A percentile compares a stretch with the other conserved stretches of the same genome.
Conservation (phyloP, 2,888 invertebrate genomes). For the Macrophya alboannulata region DNA sequence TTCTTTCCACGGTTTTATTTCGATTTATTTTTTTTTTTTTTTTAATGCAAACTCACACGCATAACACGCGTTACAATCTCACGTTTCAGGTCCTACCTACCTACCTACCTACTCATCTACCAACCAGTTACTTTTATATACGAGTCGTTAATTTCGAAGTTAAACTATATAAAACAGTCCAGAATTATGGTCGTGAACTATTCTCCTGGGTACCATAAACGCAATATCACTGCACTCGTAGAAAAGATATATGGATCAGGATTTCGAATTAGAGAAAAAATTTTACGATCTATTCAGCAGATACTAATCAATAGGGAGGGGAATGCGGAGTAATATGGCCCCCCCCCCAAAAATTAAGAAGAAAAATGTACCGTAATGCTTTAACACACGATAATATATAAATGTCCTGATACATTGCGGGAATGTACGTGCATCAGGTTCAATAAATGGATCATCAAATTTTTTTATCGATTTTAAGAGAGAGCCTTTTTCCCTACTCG, state of each 20-base stretch:
- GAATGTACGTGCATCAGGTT: no score
- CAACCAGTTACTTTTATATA: background rate
- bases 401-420: no score
- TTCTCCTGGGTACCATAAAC: background rate
- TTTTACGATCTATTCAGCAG: background rate
- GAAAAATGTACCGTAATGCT: no score
- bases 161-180: background rate
- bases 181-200: background rate
- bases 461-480: no score
- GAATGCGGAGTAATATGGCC: no score
- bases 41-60: conserved; percentile 20
- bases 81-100: background rate
- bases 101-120: background rate
- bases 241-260: background rate
- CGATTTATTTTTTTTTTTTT: background rate
- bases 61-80: background rate
- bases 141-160: background rate
- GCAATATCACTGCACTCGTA: background rate
- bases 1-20: background rate
- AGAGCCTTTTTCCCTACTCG: no score
- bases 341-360: no score
- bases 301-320: background rate
- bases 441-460: no score
- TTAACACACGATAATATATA: no score
- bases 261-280: background rate